Percentiles rank a stretch among this genome's conserved stretches.
These are phyloP conservation scores for Pseudotriccus pelzelni DNA, from an alignment of 2,797 vertebrate genomes.

Conservation along the genomic window DNA sequence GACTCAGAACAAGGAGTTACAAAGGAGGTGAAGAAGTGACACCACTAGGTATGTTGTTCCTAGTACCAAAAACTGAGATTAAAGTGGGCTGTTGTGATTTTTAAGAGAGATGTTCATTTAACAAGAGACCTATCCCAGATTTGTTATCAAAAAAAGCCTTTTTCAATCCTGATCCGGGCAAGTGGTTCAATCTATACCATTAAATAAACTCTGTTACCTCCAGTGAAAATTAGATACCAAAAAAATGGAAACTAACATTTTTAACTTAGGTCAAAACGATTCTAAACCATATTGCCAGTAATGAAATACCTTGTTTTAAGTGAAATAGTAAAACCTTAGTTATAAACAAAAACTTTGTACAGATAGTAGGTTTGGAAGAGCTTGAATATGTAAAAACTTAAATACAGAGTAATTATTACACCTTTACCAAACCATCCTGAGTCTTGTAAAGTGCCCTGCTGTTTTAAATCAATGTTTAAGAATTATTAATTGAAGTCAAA, in stretches of 20 bases:
- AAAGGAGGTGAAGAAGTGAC: not conserved
- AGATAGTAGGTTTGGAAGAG: not conserved
- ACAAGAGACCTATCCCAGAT: not conserved
- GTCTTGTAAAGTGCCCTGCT: not conserved
- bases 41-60: not conserved
- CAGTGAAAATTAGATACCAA: not conserved
- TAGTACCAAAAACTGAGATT: not conserved
- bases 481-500: not conserved
- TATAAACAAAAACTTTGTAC: not conserved
- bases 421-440: not conserved
- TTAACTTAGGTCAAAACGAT: not conserved
- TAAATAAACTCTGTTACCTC: not conserved
- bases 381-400: not conserved
- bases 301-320: not conserved
- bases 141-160: not conserved
- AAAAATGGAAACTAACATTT: not conserved
- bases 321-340: not conserved
- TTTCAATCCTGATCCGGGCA: not conserved
- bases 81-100: not conserved
- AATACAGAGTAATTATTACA: not conserved
- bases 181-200: not conserved
- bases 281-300: not conserved
- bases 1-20: not conserved
- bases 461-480: not conserved
- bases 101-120: not conserved